Percentiles rank a stretch among this genome's conserved stretches.
Evolutionary conservation across 1,140 invertebrate genomes (phyloP).

Genomic region (Macrostomum lignano): DNA sequence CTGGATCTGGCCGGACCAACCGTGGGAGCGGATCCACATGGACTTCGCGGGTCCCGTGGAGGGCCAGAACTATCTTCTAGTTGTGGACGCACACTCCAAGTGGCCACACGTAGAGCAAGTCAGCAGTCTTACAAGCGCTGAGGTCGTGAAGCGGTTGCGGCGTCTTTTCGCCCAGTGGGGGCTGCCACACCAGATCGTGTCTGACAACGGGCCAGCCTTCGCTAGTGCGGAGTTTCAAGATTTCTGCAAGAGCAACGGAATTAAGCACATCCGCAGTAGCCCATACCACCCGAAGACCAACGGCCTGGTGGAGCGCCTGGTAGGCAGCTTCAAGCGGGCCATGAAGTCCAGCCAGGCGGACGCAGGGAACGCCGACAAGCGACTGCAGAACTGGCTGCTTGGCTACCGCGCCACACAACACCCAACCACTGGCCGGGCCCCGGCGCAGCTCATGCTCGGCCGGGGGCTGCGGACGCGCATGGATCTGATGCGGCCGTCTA

Average conservation of each 20-base stretch:
- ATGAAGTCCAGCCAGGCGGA: no score
- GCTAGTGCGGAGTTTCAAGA: constrained; percentile 7
- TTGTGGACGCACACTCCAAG: constrained; percentile 26
- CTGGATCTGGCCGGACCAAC: constrained; percentile 17
- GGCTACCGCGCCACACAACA: no score
- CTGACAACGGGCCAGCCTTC: constrained; percentile 11
- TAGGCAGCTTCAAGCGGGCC: no score
- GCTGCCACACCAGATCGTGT: constrained; percentile 9
- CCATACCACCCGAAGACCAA: constrained; percentile 17
- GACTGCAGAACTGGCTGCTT: no score
- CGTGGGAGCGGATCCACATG: constrained; percentile 25
- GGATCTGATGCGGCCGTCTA: no score
- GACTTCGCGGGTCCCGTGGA: constrained; percentile 26
- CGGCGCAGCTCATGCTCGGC: no score
- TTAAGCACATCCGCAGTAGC: constrained; percentile 9
- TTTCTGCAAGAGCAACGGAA: constrained; percentile 8
- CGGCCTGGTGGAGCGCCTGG: constrained; percentile 15
- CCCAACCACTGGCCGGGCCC: no score
- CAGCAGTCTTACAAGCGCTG: constrained; percentile 5
- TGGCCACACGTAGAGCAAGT: constrained; percentile 27
- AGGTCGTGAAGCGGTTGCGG: constrained; percentile 9
- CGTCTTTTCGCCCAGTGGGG: constrained; percentile 10
- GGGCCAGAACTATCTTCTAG: constrained; percentile 19
- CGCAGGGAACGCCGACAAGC: no score
- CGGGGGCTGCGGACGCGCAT: no score